These are phyloP conservation scores for Biston stratarius DNA, from an alignment of 2,888 invertebrate species.

Conservation along the genomic window DNA sequence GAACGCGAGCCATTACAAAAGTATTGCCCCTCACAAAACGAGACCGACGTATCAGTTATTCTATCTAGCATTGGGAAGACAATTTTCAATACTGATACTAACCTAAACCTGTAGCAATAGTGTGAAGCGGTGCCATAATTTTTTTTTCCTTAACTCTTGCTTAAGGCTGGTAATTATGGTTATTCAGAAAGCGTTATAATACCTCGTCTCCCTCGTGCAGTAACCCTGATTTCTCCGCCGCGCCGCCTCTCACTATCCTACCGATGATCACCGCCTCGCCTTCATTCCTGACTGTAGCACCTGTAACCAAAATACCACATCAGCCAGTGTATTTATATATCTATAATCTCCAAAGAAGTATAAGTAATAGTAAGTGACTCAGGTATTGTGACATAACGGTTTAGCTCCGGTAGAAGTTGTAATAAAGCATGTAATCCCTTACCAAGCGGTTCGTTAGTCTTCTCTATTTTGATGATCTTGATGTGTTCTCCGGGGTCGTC, in stretches of 20 bases:
- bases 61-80: too few relatives aligned
- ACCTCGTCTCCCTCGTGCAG: slow-evolving; percentile 99
- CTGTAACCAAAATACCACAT: slow-evolving; percentile 50
- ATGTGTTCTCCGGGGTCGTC: slow-evolving; percentile 90
- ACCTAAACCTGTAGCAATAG: too few relatives aligned
- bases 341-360: too few relatives aligned
- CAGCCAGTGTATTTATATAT: neutral
- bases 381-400: neutral
- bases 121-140: too few relatives aligned
- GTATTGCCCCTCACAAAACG: too few relatives aligned
- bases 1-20: too few relatives aligned
- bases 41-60: too few relatives aligned
- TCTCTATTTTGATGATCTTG: slow-evolving; percentile 98
- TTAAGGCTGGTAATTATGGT: neutral
- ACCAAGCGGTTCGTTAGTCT: slow-evolving; percentile 97
- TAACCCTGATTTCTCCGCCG: slow-evolving; percentile 97
- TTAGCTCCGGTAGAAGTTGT: neutral
- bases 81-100: too few relatives aligned
- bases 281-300: slow-evolving; percentile 95
- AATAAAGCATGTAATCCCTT: slow-evolving; percentile 47
- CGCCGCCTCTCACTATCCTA: slow-evolving; percentile 98
- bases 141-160: too few relatives aligned
- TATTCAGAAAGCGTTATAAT: slow-evolving; percentile 15
- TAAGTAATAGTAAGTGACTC: too few relatives aligned
- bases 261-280: slow-evolving; percentile 98